A percentile compares a stretch with the other conserved stretches of the same genome.
These are phyloP conservation scores for Hypena proboscidalis DNA, from an alignment of 2,888 invertebrate species.

Conservation along the genomic window DNA sequence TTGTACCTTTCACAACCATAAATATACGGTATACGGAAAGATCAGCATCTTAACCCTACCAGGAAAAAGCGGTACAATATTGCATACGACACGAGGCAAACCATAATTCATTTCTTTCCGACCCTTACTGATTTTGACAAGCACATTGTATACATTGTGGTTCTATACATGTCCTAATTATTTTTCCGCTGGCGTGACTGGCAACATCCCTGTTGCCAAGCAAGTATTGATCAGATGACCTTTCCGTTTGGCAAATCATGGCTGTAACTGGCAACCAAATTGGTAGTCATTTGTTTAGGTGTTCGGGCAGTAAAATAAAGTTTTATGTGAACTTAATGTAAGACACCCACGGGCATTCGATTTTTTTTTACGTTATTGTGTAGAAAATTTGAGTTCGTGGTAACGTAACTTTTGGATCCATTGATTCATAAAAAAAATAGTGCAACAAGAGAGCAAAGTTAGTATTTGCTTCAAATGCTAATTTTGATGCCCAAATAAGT, in stretches of 20 bases:
- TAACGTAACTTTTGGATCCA: no score
- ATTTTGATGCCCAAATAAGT: no score
- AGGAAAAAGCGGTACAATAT: slow-evolving; percentile 2
- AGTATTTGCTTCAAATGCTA: no score
- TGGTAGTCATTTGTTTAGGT: no score
- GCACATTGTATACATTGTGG: slow-evolving; percentile 11
- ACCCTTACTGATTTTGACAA: slow-evolving; percentile 9
- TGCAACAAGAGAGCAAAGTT: no score
- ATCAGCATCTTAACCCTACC: background rate
- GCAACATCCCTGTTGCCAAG: slow-evolving; percentile 14
- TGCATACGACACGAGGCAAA: slow-evolving; percentile 1
- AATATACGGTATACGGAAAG: slow-evolving; percentile 1
- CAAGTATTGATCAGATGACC: slow-evolving; percentile 25
- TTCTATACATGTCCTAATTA: slow-evolving; percentile 26
- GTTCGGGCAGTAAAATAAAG: no score
- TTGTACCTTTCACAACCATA: no score
- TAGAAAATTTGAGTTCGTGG: no score
- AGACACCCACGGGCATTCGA: no score
- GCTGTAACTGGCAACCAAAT: slow-evolving; percentile 1
- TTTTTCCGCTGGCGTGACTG: slow-evolving; percentile 40
- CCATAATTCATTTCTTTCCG: slow-evolving; percentile 9
- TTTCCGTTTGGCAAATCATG: slow-evolving; percentile 14
- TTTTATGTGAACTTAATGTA: no score
- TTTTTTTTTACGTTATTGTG: no score
- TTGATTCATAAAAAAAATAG: no score